Evolutionary conservation across 2,888 invertebrate species (phyloP).

Genomic region (Stictocephala bisonia): DNA sequence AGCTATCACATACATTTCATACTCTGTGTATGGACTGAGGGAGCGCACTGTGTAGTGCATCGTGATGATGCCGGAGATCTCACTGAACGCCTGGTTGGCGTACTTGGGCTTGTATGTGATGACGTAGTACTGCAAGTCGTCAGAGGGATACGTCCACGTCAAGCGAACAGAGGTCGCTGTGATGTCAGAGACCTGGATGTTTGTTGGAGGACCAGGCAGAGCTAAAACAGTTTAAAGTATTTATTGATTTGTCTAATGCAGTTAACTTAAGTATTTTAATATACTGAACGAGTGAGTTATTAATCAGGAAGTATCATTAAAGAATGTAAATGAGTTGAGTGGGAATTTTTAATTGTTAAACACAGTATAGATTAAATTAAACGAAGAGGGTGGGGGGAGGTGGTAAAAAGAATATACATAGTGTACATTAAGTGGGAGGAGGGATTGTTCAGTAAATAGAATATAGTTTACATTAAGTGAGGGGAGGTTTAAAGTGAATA

Average conservation of each 20-base stretch:
- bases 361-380: too few species aligned
- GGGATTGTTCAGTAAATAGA: too few species aligned
- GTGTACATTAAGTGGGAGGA: too few species aligned
- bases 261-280: too few species aligned
- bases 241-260: too few species aligned
- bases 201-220: slow-evolving; percentile 89
- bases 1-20: slow-evolving; percentile 96
- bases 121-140: slow-evolving; percentile 95
- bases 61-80: slow-evolving; percentile 92
- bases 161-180: slow-evolving; percentile 93
- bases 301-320: neutral
- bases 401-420: too few species aligned
- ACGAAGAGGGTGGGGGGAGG: too few species aligned
- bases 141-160: slow-evolving; percentile 92
- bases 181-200: slow-evolving; percentile 91
- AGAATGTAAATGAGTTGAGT: neutral
- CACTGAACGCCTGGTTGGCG: slow-evolving; percentile 90
- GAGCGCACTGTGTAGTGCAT: slow-evolving; percentile 92
- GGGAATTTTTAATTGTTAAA: too few species aligned
- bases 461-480: too few species aligned
- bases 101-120: slow-evolving; percentile 97
- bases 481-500: too few species aligned
- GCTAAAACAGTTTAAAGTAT: too few species aligned
- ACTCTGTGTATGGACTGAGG: slow-evolving; percentile 93
- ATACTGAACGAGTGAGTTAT: neutral